Conservation (phyloP, 2,888 invertebrate species). For the Temnothorax unifasciatus region DNA sequence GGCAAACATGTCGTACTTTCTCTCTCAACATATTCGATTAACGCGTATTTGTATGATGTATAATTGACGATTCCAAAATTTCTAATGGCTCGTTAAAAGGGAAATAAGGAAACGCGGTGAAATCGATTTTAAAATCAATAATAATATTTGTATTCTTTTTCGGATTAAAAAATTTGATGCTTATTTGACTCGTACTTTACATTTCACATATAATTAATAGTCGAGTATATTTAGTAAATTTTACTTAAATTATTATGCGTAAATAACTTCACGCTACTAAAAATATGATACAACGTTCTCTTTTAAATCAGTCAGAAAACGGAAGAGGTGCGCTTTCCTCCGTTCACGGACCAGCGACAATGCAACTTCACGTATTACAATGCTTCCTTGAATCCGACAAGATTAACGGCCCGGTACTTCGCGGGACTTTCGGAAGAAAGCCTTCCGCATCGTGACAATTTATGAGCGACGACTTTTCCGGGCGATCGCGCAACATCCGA, state of each 20-base stretch:
- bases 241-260: neutral
- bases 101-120: neutral
- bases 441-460: slow-evolving; percentile 58
- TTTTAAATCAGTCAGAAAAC: slow-evolving; percentile 56
- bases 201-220: neutral
- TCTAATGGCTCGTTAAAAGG: slow-evolving; percentile 14
- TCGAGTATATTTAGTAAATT: neutral
- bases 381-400: slow-evolving; percentile 64
- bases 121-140: slow-evolving; percentile 20
- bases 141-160: neutral
- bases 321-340: slow-evolving; percentile 64
- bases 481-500: slow-evolving; percentile 6
- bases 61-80: slow-evolving; percentile 42
- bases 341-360: slow-evolving; percentile 66
- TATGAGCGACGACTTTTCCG: slow-evolving; percentile 51
- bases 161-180: neutral
- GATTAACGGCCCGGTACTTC: slow-evolving; percentile 64
- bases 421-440: slow-evolving; percentile 61
- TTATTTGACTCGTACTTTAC: neutral
- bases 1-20: neutral
- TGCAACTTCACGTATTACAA: slow-evolving; percentile 63
- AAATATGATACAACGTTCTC: neutral
- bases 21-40: slow-evolving; percentile 35
- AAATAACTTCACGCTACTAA: neutral
- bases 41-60: neutral